Percentiles rank a stretch among this genome's conserved stretches.
Conservation (phyloP, 2,888 invertebrate species). For the Merodon equestris region DNA sequence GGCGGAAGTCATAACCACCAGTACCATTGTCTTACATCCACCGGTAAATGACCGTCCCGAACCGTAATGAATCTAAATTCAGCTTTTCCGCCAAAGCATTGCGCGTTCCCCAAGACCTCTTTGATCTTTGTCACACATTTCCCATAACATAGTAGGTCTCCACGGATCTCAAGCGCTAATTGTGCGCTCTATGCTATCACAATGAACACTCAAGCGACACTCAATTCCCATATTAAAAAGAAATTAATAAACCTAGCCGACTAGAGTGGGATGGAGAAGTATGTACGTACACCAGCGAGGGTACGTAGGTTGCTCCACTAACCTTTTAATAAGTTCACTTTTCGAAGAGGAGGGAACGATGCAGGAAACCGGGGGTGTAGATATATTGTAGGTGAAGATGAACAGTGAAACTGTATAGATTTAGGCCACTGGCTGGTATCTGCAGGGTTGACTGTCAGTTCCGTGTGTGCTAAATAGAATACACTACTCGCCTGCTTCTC, state of each 20-base stretch:
- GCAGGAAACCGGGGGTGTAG: background rate
- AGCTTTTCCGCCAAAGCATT: background rate
- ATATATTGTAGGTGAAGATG: too few relatives aligned
- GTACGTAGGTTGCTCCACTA: background rate
- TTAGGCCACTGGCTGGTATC: background rate
- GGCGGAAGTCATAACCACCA: background rate
- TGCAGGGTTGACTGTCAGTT: background rate
- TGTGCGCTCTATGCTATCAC: background rate
- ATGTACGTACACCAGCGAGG: background rate
- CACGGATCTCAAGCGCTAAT: background rate
- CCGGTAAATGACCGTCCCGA: background rate
- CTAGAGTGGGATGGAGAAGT: background rate
- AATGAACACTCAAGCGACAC: background rate
- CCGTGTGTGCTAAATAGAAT: background rate
- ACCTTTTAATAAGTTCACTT: constrained; percentile 4
- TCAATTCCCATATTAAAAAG: background rate
- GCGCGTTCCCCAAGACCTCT: background rate
- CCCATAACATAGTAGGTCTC: background rate
- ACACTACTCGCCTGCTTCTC: background rate
- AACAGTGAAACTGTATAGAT: background rate
- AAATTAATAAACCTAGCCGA: background rate
- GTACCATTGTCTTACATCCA: background rate
- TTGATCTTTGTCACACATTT: constrained; percentile 4
- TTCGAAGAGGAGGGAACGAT: background rate
- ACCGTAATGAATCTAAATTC: background rate